phyloP scores from a whole-genome alignment of 2,888 invertebrate genomes.

The Phorcus lineatus region DNA sequence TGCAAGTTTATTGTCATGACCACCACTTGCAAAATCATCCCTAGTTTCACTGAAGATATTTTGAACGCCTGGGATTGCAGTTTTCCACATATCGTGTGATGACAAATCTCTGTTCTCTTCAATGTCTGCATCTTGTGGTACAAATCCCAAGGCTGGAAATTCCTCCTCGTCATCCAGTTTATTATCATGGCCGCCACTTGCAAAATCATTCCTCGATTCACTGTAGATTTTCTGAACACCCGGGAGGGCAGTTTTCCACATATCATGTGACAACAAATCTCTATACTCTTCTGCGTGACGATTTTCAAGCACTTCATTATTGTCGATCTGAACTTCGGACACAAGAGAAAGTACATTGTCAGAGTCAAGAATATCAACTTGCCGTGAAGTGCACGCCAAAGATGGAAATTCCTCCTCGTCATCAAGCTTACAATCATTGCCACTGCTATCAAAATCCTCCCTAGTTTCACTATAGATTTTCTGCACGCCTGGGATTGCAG shows the following conservation, averaged over 20 bases:
- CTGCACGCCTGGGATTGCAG: background rate
- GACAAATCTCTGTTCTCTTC: no score
- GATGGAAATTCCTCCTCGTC: constrained; percentile 9
- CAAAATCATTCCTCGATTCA: background rate
- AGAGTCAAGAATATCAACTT: no score
- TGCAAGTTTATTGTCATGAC: background rate
- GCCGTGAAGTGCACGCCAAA: no score
- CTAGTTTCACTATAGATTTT: constrained; percentile 1
- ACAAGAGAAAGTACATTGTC: no score
- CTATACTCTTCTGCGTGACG: no score
- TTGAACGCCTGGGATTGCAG: background rate
- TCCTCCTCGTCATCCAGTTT: background rate
- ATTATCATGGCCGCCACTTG: background rate
- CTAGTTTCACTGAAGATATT: background rate
- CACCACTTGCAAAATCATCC: background rate
- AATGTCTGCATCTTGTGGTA: no score
- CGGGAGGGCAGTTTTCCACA: no score
- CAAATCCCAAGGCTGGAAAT: background rate
- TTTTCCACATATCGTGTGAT: no score
- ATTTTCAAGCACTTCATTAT: no score
- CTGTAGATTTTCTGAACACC: background rate
- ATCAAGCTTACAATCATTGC: background rate
- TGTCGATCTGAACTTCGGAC: no score
- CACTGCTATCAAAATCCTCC: background rate
- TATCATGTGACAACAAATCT: no score